Evolutionary conservation across 2,888 invertebrate genomes (phyloP).

Genomic region (Corythucha ciliata): DNA sequence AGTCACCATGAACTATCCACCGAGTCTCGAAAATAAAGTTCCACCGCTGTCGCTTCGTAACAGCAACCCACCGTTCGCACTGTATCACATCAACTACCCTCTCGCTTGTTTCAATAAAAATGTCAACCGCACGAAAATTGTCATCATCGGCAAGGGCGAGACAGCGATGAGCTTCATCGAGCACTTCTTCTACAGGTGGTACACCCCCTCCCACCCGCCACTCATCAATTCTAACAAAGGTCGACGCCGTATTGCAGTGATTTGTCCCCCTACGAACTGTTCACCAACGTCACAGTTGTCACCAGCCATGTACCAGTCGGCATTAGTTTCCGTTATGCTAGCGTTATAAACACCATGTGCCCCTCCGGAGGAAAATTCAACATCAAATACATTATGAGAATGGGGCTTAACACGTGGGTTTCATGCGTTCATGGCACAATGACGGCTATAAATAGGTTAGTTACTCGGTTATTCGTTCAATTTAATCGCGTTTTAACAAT

Average conservation of each 20-base stretch:
- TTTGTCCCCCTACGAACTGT: no score
- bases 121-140: constrained; percentile 51
- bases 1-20: constrained; percentile 17
- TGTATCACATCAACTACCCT: constrained; percentile 50
- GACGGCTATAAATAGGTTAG: constrained; percentile 50
- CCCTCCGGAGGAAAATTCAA: constrained; percentile 49
- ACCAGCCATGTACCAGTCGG: neutral
- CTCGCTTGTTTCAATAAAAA: constrained; percentile 46
- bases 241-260: no score
- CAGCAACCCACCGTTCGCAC: constrained; percentile 43
- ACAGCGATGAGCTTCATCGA: constrained; percentile 55
- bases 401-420: constrained; percentile 54
- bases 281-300: no score
- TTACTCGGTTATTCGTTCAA: constrained; percentile 5
- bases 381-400: constrained; percentile 48
- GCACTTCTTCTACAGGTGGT: constrained; percentile 50
- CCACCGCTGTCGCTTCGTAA: constrained; percentile 13
- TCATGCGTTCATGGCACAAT: constrained; percentile 55
- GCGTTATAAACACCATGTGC: constrained; percentile 44
- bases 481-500: constrained; percentile 36
- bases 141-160: constrained; percentile 57
- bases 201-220: no score
- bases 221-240: no score
- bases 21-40: constrained; percentile 9
- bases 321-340: neutral